Evolutionary conservation across 2,113 vertebrate species (phyloP).

Genomic region (Cyprinus carpio): DNA sequence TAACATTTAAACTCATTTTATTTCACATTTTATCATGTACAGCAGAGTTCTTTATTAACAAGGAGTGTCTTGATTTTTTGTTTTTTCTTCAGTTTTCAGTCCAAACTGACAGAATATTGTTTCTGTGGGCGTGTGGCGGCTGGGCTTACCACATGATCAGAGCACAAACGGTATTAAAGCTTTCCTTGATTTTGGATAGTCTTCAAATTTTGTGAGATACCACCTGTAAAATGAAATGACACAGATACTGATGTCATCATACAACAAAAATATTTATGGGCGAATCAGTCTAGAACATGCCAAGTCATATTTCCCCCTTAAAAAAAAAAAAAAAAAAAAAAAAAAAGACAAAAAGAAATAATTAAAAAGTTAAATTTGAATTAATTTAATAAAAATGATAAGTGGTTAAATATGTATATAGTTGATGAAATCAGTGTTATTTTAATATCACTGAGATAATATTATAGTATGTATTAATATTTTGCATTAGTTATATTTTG

Average conservation of each 20-base stretch:
- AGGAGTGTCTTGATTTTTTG: not conserved
- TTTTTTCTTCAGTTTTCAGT: not conserved
- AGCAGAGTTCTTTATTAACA: too few relatives aligned
- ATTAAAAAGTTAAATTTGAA: not conserved
- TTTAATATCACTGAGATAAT: too few relatives aligned
- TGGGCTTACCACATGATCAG: constrained; percentile 57
- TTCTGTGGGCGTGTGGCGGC: not conserved
- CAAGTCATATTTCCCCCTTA: not conserved
- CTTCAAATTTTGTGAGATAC: constrained; percentile 92
- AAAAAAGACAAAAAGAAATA: too few relatives aligned
- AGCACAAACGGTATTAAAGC: constrained; percentile 87
- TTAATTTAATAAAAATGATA: too few relatives aligned
- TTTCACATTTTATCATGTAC: not conserved
- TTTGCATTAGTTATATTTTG: too few relatives aligned
- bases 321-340: not conserved
- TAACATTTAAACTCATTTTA: not conserved
- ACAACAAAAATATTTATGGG: not conserved
- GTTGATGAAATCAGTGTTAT: too few relatives aligned
- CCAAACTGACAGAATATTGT: not conserved
- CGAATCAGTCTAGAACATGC: not conserved
- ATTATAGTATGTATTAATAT: too few relatives aligned
- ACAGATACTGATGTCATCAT: not conserved
- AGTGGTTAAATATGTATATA: too few relatives aligned
- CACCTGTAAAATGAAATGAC: constrained; percentile 79
- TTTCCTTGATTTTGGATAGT: constrained; percentile 90